phyloP scores from a whole-genome alignment of 2,113 vertebrate genomes.

The Phasianus colchicus region DNA sequence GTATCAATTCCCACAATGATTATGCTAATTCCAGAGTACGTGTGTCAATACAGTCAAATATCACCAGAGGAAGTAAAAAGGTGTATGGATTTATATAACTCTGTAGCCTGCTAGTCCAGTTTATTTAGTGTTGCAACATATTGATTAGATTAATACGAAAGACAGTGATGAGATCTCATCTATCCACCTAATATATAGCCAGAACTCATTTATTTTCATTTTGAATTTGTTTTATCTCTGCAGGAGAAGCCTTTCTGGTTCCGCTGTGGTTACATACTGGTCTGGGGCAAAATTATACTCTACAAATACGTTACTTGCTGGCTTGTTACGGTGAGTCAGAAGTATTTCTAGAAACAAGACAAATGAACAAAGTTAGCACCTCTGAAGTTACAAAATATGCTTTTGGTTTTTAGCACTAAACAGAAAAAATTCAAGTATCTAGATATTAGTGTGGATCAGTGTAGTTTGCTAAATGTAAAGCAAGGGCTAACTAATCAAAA shows the following conservation, averaged over 20 bases:
- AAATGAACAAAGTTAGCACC: background rate
- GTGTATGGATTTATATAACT: background rate
- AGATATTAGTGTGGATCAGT: background rate
- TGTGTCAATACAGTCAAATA: background rate
- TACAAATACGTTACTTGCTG: constrained; percentile 98
- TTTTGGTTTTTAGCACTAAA: background rate
- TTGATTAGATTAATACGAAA: background rate
- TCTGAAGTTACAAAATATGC: background rate
- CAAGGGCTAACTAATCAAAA: background rate
- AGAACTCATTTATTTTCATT: background rate
- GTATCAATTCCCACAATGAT: background rate
- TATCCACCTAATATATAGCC: background rate
- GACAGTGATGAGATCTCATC: background rate
- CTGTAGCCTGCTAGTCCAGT: background rate
- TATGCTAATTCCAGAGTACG: background rate
- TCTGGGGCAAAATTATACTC: constrained; percentile 94
- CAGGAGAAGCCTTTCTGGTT: constrained; percentile 93
- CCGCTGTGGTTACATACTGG: constrained; percentile 90
- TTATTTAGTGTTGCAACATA: background rate
- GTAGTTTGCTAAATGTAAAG: background rate
- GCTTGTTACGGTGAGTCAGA: constrained; percentile 92
- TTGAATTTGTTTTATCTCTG: background rate
- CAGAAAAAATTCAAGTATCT: background rate
- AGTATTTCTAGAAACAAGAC: background rate
- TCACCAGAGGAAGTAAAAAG: background rate